Evolutionary conservation across 2,113 vertebrate genomes (phyloP), one percentile per base, ranked within the genome.

Genomic region (Callocephalon fimbriatum): DNA sequence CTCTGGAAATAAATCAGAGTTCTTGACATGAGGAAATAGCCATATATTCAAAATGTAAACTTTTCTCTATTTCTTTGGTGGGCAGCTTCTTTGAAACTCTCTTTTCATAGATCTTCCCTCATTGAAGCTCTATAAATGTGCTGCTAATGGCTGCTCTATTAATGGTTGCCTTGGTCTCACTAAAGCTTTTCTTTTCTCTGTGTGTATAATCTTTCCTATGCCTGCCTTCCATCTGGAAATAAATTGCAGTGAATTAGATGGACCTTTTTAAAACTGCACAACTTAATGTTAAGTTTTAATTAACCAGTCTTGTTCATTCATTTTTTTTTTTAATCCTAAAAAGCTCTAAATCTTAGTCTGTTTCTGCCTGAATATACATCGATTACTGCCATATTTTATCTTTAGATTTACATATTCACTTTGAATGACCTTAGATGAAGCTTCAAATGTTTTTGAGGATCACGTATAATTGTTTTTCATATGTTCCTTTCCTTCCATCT

Each of bases 281-380:
- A 91, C 47, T 94, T 95, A 80, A 94, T 35, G 45, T 86, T 90
- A 91, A 88, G 58, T 85, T 96, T 94, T 95, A 93, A 95, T 95
- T 90, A 96, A 89, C 48, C 35, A 84, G 44, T 81, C 90, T 81
- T 91, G 90, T 93, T 92, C 31, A 89, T 95, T 91, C 70, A 78
- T 93, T 96, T 86, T 78, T 91, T 96, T 96, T 96, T 95, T 84
- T n/a, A n/a, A 77, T 85, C 73, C 76, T 88, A 86, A 78, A 61
- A 92, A 61, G 72, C 48, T 92, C 27, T 86, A 92, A 90, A 91
- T 95, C 76, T 87, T 84, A 65, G 38, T 79, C 91, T 70, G 9
- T 70, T 95, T 84, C 80, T 95, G 53, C 44, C 45, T 82, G 66
- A 80, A 73, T 65, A 47, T 66, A 75, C 61, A 75, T 63, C 87